Base-by-base conservation (phyloP, 2,113 vertebrate species). In the Loxodonta africana region DNA sequence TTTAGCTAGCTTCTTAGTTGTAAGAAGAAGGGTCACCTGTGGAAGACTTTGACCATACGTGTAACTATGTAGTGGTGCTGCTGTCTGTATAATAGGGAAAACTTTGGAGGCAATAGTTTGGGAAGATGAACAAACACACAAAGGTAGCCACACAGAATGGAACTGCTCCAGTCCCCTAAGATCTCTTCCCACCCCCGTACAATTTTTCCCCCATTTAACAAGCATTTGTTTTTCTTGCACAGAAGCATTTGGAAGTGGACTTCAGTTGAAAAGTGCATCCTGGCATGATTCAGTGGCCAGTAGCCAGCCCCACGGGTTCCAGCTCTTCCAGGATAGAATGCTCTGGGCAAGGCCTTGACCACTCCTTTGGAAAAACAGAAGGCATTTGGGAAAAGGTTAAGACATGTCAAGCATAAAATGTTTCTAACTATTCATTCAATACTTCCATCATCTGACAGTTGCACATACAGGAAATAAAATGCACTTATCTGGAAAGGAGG, bases 401-500 rank as follows among this genome's bases (percentile, higher is more conserved):
- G 71, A 96, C 98, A 85, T 62, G 12, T 91, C 95, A 98, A 98
- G 98, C 98, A 95, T 96, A 97, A 97, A 94, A 87, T 93, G 96
- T 98, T 98, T 98, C 98, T 98, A 98, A 97, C 96, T 71, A 96
- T 96, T 98, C 82, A 93, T 98, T 98, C 82, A 93, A 98, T 98
- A 88, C 98, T 97, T 98, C 98, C 84, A 97, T 96, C 97, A 94
- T 98, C 99, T 97, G 95, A 98, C 96, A 28, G 83, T 98, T 99
- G 98, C 98, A 98, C 98, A 80, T 96, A 98, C 90, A 69, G 96
- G 96, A 97, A 98, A 98, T 99, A 20, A 99, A 99, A 99, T 99
- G 99, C 99, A 99, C 99, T 99, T 99, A 98, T 91, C 93, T 95
- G 97, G 98, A 98, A 3, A 96, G 98, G 96, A 97, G 96, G 97